Evolutionary conservation across 2,797 vertebrate genomes (phyloP), one percentile per base, ranked within the genome.

Genomic region (Furcifer pardalis): DNA sequence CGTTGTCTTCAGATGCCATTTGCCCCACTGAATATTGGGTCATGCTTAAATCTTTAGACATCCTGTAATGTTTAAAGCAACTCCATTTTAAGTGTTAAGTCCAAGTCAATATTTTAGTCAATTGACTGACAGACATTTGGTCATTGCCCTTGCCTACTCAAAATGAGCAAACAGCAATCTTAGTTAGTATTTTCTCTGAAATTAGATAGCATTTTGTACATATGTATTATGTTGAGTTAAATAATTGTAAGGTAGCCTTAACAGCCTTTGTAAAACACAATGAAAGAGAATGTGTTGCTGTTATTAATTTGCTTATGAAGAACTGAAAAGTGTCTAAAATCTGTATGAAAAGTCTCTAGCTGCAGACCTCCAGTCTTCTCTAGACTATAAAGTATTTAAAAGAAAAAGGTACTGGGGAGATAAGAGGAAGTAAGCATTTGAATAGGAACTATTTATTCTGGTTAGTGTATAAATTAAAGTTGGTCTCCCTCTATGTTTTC

Each of bases 11-110:
- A 82, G 81, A 85, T 77, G 79, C 83, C 66, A 21, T 85, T 37
- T 92, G 91, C 75, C 90, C 69, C 65, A 79, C 90, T 92, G 86
- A 30, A 91, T 90, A 88, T 30, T 1, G 78, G 82, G 66, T 85
- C 32, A 77, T 89, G 92, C 88, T 93, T 74, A 82, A 73, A 82
- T 81, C 35, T 86, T 90, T 93, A 92, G 82, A 89, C 77, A 92
- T 52, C 84, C 77, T 27, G 8, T 59, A 27, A 79, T 49, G 78
- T 92, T 83, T 91, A 90, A 87, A 90, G 91, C 89, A 91, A 84
- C 76, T 90, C n/a, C 10, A 73, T 59, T 75, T 75, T 42, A 76
- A 66, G 62, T 32, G 42, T 75, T 76, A 7, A 1, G 13, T 60
- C n/a, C 72, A 85, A 44, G n/a, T 35, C 37, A 68, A 74, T 23